Evolutionary conservation across 2,888 invertebrate species (phyloP), one percentile per base, ranked within the genome.

Genomic region (Drosophila eohydei): DNA sequence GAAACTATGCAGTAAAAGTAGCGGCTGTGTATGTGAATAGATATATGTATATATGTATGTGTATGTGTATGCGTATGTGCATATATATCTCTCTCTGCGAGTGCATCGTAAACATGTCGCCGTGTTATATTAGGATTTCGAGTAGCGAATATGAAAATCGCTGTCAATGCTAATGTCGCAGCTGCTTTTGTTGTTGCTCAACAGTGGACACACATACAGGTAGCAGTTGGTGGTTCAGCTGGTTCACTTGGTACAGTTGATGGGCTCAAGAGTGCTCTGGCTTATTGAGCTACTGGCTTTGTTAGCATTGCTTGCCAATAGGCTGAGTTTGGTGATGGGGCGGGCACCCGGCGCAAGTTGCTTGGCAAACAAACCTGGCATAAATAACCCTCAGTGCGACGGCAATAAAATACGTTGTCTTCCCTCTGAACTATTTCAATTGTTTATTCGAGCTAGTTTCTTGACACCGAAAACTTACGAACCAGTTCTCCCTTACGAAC

Each of bases 61-160:
- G 4, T 16, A 4, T 32, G 4, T n/a, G 2, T n/a, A 1, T 30
- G 0, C 14, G 1, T n/a, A 4, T 30, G 5, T 51, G 8, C 36
- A 11, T 5, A n/a, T 48, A 4, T 46, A 6, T n/a, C 14, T 46
- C 36, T 41, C 30, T 38, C 14, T 26, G 52, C 52, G 52, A 83
- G 72, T 86, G 81, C 81, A 83, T 80, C 87, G 87, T 83, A 78
- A 83, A 86, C 70, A 83, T 86, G 84, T 81, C 79, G 64, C 63
- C 74, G 71, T 68, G 73, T 74, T 83, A 77, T 81, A 83, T 86
- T 81, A 72, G 81, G 77, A 77, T 68, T 74, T 79, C 70, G 63
- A 79, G 77, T 74, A 63, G 81, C 76, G 71, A 70, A 78, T 80
- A 74, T 68, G 73, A 76, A 61, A 57, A 67, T 46, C 63, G 63